Conservation (phyloP, 1,140 invertebrate species). For the Linepithema humile region DNA sequence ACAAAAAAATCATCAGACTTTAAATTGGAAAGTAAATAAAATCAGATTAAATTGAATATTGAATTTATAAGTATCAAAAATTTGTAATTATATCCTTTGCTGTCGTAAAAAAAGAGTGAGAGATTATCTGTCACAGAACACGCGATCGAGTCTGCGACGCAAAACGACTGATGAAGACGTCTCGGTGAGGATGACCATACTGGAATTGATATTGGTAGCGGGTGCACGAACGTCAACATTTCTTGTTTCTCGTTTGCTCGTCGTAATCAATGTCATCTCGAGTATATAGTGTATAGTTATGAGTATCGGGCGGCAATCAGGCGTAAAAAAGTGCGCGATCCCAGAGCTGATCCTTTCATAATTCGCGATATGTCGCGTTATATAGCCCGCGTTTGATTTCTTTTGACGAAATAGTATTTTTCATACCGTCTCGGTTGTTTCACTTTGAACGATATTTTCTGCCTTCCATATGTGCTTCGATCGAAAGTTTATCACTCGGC, state of each 20-base stretch:
- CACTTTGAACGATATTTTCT: background rate
- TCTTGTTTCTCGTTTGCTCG: slow-evolving; percentile 46
- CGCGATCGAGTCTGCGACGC: background rate
- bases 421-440: background rate
- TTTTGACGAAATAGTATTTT: slow-evolving; percentile 15
- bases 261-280: slow-evolving; percentile 56
- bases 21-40: background rate
- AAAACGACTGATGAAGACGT: slow-evolving; percentile 65
- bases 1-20: background rate
- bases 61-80: background rate
- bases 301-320: background rate
- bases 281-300: slow-evolving; percentile 18
- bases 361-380: background rate
- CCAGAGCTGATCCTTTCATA: slow-evolving; percentile 9
- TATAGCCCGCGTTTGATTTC: slow-evolving; percentile 1
- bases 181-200: slow-evolving; percentile 53
- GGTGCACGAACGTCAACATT: slow-evolving; percentile 39
- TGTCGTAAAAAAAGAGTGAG: background rate
- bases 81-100: background rate
- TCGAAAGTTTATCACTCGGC: background rate
- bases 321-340: background rate
- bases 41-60: background rate
- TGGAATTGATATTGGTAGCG: slow-evolving; percentile 53
- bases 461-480: background rate
- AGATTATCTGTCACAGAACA: slow-evolving; percentile 14